Conservation (phyloP, 2,888 invertebrate species). For the Priocnemis perturbator region DNA sequence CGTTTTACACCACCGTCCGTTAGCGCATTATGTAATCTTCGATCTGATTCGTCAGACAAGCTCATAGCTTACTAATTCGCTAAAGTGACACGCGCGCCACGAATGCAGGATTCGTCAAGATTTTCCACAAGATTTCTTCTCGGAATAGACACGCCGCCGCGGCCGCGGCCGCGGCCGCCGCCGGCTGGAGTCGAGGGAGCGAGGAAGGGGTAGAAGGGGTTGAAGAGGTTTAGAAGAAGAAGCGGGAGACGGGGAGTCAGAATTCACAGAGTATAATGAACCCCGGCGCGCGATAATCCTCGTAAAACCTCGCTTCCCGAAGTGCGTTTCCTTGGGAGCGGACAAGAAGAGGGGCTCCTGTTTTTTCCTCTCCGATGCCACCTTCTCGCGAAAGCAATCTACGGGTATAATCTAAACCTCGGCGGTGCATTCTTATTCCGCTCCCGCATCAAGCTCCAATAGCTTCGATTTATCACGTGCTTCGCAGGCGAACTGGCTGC, state of each 20-base stretch:
- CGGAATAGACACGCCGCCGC: too few species aligned
- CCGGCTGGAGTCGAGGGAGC: too few species aligned
- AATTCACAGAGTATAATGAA: slow-evolving; percentile 62
- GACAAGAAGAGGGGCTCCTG: slow-evolving; percentile 18
- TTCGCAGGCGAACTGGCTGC: slow-evolving; percentile 55
- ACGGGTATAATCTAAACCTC: slow-evolving; percentile 66
- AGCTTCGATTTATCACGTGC: slow-evolving; percentile 68
- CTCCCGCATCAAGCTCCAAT: slow-evolving; percentile 66
- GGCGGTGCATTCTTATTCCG: slow-evolving; percentile 66
- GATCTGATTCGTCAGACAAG: too few species aligned
- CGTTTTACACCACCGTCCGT: too few species aligned
- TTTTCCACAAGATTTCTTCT: too few species aligned
- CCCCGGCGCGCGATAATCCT: slow-evolving; percentile 66
- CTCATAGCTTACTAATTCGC: too few species aligned
- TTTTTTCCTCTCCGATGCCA: neutral
- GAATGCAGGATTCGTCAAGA: too few species aligned
- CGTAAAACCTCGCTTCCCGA: slow-evolving; percentile 62
- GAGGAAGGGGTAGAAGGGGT: too few species aligned
- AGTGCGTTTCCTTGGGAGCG: slow-evolving; percentile 60
- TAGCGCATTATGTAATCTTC: too few species aligned
- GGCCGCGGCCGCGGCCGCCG: too few species aligned
- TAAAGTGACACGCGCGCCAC: too few species aligned
- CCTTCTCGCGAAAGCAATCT: slow-evolving; percentile 63
- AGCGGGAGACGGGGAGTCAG: slow-evolving; percentile 27
- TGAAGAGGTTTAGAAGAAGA: slow-evolving; percentile 22